Evolutionary conservation across 2,888 invertebrate genomes (phyloP).

Genomic region (Acheta domesticus): DNA sequence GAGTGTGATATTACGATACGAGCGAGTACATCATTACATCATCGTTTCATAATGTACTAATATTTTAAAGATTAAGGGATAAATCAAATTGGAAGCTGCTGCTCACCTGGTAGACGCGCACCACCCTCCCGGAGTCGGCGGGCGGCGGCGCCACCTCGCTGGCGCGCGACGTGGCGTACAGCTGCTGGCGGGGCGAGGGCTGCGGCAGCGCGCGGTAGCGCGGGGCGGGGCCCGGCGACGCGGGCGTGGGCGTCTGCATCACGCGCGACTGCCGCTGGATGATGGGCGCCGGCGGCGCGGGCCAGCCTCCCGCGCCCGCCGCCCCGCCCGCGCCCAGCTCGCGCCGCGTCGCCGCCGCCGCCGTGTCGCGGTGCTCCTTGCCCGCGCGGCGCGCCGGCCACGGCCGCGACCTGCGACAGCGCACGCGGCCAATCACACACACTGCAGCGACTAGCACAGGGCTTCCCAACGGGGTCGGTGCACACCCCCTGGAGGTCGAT

Average conservation of each 20-base stretch:
- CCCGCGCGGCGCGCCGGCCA: background rate
- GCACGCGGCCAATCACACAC: no score
- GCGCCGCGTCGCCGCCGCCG: conserved; percentile 5
- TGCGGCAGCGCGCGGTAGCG: background rate
- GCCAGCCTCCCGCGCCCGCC: background rate
- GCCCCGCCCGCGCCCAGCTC: background rate
- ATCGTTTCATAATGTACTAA: no score
- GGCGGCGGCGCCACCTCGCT: background rate
- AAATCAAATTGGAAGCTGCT: no score
- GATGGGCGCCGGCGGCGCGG: background rate
- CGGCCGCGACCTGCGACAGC: no score
- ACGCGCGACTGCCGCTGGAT: background rate
- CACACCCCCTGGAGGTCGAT: no score
- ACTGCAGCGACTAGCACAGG: no score
- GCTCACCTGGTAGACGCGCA: background rate
- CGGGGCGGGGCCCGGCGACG: background rate
- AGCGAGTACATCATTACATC: no score
- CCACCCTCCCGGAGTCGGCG: background rate
- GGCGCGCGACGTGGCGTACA: background rate
- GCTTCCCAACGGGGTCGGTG: no score
- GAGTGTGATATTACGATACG: no score
- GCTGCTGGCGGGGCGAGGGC: background rate
- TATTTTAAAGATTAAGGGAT: no score
- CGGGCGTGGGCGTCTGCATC: background rate
- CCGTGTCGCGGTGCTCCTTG: background rate